Conservation (phyloP, 2,888 invertebrate genomes). For the Argyresthia albistria region DNA sequence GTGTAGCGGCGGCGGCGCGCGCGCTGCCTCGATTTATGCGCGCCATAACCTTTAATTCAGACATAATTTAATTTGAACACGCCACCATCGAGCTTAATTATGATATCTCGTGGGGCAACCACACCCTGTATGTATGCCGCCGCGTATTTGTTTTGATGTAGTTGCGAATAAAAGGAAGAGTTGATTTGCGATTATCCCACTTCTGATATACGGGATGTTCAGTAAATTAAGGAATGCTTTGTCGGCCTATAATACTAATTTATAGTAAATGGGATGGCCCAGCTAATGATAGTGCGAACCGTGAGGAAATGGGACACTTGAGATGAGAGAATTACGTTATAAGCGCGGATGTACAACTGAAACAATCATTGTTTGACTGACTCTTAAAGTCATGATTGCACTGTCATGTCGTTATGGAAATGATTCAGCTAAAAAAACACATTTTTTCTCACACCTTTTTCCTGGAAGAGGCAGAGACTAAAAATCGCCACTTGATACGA, state of each 20-base stretch:
- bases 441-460: no score
- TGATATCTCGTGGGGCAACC: slow-evolving; percentile 33
- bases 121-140: neutral
- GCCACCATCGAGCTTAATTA: slow-evolving; percentile 49
- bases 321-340: no score
- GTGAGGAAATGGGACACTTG: no score
- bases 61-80: slow-evolving; percentile 63
- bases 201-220: neutral
- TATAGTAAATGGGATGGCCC: no score
- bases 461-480: no score
- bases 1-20: slow-evolving; percentile 35
- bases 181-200: neutral
- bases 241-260: neutral
- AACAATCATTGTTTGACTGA: no score
- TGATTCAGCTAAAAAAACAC: no score
- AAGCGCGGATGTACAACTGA: no score
- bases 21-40: slow-evolving; percentile 42
- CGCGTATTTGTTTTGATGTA: neutral
- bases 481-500: no score
- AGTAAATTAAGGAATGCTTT: neutral
- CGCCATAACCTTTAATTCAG: slow-evolving; percentile 51
- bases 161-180: neutral
- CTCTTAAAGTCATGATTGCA: no score
- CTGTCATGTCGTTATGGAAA: no score
- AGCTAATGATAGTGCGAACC: no score